Conservation (phyloP, 2,888 invertebrate genomes). For the Strigamia crassipes region DNA sequence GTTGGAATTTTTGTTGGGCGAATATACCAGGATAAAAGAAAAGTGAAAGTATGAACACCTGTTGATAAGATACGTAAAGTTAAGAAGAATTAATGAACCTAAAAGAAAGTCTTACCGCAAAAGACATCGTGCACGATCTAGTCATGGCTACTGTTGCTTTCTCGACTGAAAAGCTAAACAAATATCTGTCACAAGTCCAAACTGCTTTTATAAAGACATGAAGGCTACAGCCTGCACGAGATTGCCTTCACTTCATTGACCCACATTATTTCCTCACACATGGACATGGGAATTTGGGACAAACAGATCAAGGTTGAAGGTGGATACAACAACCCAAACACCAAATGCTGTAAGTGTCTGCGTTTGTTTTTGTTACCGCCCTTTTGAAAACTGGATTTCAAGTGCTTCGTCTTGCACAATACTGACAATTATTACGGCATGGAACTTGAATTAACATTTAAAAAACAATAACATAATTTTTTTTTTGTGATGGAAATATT, state of each 20-base stretch:
- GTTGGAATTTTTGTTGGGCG: slow-evolving; percentile 8
- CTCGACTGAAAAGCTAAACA: not conserved
- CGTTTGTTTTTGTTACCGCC: not conserved
- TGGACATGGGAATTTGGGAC: slow-evolving; percentile 20
- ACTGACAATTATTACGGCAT: not conserved
- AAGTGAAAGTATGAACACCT: not conserved
- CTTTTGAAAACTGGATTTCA: not conserved
- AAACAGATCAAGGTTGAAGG: slow-evolving; percentile 31
- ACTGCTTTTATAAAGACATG: slow-evolving; percentile 31
- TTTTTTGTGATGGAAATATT: not conserved
- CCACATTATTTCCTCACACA: not conserved
- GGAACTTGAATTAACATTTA: not conserved
- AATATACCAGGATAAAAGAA: not conserved
- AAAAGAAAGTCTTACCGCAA: not conserved
- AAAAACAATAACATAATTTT: no score
- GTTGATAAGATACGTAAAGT: not conserved
- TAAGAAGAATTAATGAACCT: not conserved
- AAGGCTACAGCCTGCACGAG: slow-evolving; percentile 10
- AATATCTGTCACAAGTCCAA: not conserved
- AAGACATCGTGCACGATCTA: not conserved
- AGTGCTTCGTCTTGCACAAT: not conserved
- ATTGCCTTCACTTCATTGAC: slow-evolving; percentile 20
- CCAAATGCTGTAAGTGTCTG: slow-evolving; percentile 3
- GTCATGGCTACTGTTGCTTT: not conserved
- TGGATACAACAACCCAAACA: not conserved